Base-by-base conservation (phyloP, 2,797 vertebrate species). In the Ctenosaura bakeri region DNA sequence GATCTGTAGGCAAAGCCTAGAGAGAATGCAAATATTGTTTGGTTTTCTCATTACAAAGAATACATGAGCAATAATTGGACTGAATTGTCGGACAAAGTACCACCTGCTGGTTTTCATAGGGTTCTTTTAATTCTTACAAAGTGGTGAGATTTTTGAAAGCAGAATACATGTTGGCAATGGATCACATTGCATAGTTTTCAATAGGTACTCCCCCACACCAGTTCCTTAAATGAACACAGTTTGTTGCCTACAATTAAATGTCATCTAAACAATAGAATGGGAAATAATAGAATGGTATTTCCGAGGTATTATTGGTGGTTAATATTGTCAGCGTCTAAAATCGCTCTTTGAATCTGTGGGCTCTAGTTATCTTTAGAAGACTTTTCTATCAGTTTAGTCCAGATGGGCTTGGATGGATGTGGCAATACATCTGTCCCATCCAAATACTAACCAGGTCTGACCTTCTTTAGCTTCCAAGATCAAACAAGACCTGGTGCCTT, bases 121-220 rank as follows among this genome's bases (percentile, higher is more conserved):
- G 83, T 64, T 88, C 16, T 38, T 90, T 92, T 94, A 86, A 52
- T 38, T 89, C 26, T 3, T 42, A 77, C 38, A 83, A 92, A 88
- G 52, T 50, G 56, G 50, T 74, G 78, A 62, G 24, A 6, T 26
- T 88, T 91, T 83, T 18, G 46, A 4, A 50, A 59, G 32, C 52
- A 6, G 3, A 88, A 32, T 3, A 35, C 77, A 90, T 80, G 2
- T 56, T 18, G 88, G 38, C 12, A 78, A 62, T 82, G n/a, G 66
- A 76, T 56, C 73, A 38, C 71, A 42, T 89, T 3, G 66, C 64
- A 69, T 35, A 24, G 54, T 52, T 79, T n/a, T 24, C 88, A 87
- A 92, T 69, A 4, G 0, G n/a, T 64, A 0, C 10, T 88, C 46
- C 42, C 29, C 20, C 6, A 78, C 24, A 24, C 89, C 5, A 20